Evolutionary conservation across 2,113 vertebrate species (phyloP).

Genomic region (Pseudopodoces humilis): DNA sequence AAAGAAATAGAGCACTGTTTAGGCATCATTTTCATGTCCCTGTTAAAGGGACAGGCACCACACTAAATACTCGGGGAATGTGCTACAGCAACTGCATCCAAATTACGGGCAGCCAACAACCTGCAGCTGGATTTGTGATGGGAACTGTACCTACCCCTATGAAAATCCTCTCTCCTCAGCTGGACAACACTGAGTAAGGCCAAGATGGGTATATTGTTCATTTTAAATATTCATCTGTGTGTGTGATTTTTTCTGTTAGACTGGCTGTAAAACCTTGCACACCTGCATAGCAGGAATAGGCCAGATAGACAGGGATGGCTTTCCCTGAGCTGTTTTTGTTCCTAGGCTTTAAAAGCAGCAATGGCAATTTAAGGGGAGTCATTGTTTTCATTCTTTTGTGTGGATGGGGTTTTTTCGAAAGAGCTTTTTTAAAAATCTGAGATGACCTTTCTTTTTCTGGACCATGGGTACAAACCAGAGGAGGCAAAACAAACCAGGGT

Average conservation of each 20-base stretch:
- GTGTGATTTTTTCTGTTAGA: not conserved
- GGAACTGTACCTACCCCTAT: not conserved
- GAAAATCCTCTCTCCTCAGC: not conserved
- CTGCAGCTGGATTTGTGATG: not conserved
- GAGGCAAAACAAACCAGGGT: not conserved
- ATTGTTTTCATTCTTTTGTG: not conserved
- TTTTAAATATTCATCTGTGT: not conserved
- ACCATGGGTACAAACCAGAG: not conserved
- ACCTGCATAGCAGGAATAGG: not conserved
- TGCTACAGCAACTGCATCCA: not conserved
- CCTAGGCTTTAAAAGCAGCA: not conserved
- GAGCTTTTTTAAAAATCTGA: not conserved
- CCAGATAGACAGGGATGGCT: not conserved
- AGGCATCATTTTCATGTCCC: not conserved
- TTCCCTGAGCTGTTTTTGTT: not conserved
- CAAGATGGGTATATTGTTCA: not conserved
- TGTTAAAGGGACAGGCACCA: constrained; percentile 34
- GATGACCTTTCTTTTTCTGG: not conserved
- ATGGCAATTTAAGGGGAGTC: not conserved
- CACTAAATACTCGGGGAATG: not conserved
- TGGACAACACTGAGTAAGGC: not conserved
- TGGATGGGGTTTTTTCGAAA: not conserved
- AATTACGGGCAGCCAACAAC: not conserved
- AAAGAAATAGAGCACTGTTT: constrained; percentile 19
- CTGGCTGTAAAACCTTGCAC: not conserved